phyloP scores from a whole-genome alignment of 2,113 vertebrate species.

The Panthera uncia region DNA sequence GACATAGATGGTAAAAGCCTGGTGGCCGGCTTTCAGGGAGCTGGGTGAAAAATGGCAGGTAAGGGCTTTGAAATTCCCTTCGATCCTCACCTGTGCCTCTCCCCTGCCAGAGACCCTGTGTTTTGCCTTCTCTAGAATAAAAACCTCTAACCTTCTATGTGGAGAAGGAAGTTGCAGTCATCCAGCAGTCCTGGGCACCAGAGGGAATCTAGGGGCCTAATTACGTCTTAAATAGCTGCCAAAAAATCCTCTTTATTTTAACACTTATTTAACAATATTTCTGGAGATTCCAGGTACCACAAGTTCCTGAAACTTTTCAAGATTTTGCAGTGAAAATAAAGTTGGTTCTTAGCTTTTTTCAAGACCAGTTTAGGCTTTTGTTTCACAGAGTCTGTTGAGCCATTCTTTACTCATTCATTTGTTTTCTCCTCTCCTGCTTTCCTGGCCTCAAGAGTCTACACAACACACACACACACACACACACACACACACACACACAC shows the following conservation, averaged over 20 bases:
- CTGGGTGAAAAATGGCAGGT: neutral
- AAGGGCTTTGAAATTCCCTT: neutral
- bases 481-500: neutral
- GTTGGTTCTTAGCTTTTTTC: neutral
- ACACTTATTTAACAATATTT: neutral
- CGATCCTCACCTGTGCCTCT: neutral
- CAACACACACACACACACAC: neutral
- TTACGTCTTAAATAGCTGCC: neutral
- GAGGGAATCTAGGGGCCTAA: neutral
- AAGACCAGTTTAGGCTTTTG: neutral
- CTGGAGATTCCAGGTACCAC: neutral
- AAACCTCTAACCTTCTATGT: neutral
- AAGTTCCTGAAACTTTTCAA: neutral
- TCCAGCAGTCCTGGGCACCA: neutral
- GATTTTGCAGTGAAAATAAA: neutral
- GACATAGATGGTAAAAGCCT: neutral
- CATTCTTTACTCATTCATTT: neutral
- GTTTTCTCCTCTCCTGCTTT: neutral
- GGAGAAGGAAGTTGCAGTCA: neutral
- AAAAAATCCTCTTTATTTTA: neutral
- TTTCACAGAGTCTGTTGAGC: neutral
- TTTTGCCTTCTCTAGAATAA: neutral
- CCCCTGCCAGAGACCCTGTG: neutral
- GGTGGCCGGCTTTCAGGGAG: neutral
- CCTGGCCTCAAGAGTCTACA: neutral